Base-by-base conservation (phyloP, 2,797 vertebrate genomes). In the Oceanodroma leucorhoa region DNA sequence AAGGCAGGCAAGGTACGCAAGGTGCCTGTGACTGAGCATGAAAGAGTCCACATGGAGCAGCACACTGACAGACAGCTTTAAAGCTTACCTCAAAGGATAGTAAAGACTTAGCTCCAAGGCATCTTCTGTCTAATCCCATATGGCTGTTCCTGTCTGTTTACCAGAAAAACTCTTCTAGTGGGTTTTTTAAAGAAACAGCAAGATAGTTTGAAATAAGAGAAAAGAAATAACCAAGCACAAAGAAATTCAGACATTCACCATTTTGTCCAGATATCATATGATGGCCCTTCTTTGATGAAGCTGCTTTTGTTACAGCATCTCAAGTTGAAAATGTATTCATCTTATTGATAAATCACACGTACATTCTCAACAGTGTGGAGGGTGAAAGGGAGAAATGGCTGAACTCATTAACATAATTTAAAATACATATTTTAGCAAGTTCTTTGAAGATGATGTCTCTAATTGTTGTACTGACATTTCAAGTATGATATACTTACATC, bases 401-500 rank as follows among this genome's bases (percentile, higher is more conserved):
- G 41, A 82, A 61, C 10, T 79, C 51, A 48, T 55, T 72, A 95
- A 93, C 24, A 73, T 32, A 85, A 88, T 75, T 95, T 65, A 90
- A 95, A 34, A 97, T 75, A 67, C 73, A 92, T 90, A 67, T 79
- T 92, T 93, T 87, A 88, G 18, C 30, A 93, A 90, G 67, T 86
- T 81, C 32, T 96, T 95, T 83, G 67, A 94, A 95, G 72, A 83
- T 57, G 5, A 32, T 76, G 14, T 45, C 83, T 72, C 50, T 92
- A 96, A 95, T 92, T 94, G 87, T 60, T 73, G 67, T 79, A 94
- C 81, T 96, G 94, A 93, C 77, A 94, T 96, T 95, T 97, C 82
- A 95, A 95, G 45, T 92, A 79, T 86, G 36, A 91, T 89, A 58
- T 17, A 84, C 69, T 91, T 96, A 22, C 45, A 90, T 92, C 57